Conservation (phyloP, 2,113 vertebrate species). For the Megalops atlanticus region DNA sequence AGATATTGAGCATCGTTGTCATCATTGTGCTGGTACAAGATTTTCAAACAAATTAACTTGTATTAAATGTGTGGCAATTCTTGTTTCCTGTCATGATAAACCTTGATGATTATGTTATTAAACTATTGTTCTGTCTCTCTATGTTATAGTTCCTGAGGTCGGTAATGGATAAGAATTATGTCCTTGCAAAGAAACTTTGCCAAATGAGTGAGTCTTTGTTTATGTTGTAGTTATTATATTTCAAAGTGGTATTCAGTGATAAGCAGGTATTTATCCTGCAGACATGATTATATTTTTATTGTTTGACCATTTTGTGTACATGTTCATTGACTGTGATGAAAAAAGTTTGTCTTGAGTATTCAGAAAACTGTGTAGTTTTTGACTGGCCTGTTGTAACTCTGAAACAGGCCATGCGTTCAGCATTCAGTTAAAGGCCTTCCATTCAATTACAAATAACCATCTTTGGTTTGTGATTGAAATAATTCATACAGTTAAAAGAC, state of each 20-base stretch:
- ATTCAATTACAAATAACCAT: neutral
- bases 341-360: neutral
- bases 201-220: slow-evolving; percentile 79
- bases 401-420: neutral
- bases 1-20: no score
- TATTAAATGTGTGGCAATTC: neutral
- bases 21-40: neutral
- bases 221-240: slow-evolving; percentile 12
- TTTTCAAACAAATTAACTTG: slow-evolving; percentile 5
- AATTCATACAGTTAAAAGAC: neutral
- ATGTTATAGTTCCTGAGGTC: slow-evolving; percentile 78
- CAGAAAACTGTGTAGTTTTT: neutral
- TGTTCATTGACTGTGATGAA: neutral
- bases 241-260: no score
- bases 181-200: slow-evolving; percentile 76
- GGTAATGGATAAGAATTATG: slow-evolving; percentile 71
- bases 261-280: no score
- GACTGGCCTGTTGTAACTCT: no score
- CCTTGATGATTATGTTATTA: neutral
- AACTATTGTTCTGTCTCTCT: slow-evolving; percentile 28
- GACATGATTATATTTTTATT: neutral
- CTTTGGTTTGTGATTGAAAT: neutral
- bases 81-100: neutral
- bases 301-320: neutral
- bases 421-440: no score